These are phyloP conservation scores for Actenoides lindsayi DNA, from an alignment of 2,113 vertebrate species.

Conservation along the genomic window DNA sequence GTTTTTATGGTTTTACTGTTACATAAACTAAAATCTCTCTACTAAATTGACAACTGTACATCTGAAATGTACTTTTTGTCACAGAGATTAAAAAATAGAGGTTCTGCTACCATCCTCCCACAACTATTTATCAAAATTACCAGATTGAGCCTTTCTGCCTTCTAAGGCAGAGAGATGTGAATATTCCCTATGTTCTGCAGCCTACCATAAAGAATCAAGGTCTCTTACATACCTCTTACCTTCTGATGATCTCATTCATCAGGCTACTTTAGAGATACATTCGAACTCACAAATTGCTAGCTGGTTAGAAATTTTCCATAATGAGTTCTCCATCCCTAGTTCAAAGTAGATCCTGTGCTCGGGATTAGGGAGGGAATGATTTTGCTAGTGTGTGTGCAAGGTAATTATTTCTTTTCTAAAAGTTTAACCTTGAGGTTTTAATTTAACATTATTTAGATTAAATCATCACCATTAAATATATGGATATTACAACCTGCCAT, in stretches of 20 bases:
- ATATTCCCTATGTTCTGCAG: neutral
- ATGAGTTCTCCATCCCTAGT: conserved; percentile 13
- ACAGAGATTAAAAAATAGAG: neutral
- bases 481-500: neutral
- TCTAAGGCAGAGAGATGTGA: neutral
- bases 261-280: conserved; percentile 10
- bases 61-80: neutral
- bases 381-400: neutral
- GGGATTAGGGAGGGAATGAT: neutral
- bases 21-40: neutral
- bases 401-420: conserved; percentile 33
- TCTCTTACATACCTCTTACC: neutral
- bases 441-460: conserved; percentile 7
- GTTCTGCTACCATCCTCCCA: neutral
- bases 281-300: neutral
- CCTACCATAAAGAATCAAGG: neutral
- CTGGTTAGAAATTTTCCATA: neutral
- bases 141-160: neutral
- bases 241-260: neutral
- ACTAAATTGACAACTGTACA: neutral
- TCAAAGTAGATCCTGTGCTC: neutral
- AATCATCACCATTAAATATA: neutral
- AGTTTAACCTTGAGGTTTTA: neutral
- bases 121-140: neutral
- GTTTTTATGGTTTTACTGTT: neutral